Conservation (phyloP, 2,888 invertebrate genomes). For the Leptopilina myrica region DNA sequence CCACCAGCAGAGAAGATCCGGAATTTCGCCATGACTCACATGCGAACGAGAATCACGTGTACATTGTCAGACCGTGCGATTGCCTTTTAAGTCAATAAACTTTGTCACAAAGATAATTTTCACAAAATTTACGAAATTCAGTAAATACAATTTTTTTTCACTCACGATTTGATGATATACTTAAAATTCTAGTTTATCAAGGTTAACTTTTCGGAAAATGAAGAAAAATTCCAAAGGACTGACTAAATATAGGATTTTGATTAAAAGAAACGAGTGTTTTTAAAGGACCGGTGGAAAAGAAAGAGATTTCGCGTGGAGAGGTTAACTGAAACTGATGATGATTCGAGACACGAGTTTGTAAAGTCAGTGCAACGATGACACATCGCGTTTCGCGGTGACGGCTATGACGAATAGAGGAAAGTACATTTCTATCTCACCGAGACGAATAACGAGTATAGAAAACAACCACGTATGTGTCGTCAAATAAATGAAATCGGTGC, state of each 20-base stretch:
- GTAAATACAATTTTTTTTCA: too few species aligned
- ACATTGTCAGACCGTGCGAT: conserved; percentile 23
- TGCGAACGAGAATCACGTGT: conserved; percentile 10
- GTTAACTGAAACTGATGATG: conserved; percentile 28
- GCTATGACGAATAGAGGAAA: conserved; percentile 42
- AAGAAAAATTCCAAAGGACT: too few species aligned
- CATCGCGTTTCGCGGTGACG: conserved; percentile 62
- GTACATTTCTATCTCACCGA: conserved; percentile 30
- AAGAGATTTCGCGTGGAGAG: neutral
- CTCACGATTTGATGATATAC: too few species aligned
- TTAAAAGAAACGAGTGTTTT: too few species aligned
- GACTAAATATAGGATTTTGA: too few species aligned
- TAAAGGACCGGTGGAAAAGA: neutral
- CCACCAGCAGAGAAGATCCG: conserved; percentile 15
- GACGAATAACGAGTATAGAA: conserved; percentile 10
- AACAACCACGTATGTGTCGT: conserved; percentile 47
- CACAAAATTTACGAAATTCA: neutral
- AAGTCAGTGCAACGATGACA: conserved; percentile 62
- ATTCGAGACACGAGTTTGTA: conserved; percentile 48
- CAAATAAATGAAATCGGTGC: conserved; percentile 62
- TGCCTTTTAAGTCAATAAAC: conserved; percentile 18
- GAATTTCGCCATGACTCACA: conserved; percentile 30
- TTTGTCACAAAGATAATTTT: neutral
- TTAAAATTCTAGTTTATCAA: too few species aligned
- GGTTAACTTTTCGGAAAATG: too few species aligned